Percentiles rank a stretch among this genome's conserved stretches.
Conservation (phyloP, 2,888 invertebrate species). For the Chironomus riparius region DNA sequence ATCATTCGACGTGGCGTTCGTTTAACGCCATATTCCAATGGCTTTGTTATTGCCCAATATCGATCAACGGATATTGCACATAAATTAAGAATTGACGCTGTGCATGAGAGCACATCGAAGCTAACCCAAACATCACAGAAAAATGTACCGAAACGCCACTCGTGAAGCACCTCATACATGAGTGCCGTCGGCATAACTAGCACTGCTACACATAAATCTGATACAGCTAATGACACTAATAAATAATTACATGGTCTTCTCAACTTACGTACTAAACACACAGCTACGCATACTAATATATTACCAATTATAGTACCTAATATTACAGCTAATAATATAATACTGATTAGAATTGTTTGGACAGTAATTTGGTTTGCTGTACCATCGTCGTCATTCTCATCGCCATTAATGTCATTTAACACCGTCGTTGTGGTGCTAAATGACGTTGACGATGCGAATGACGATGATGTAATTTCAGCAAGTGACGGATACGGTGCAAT, state of each 20-base stretch:
- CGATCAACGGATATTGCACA: conserved; percentile 97
- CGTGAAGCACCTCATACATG: conserved; percentile 83
- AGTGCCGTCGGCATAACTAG: conserved; percentile 97
- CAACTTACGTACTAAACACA: conserved; percentile 85
- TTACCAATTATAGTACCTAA: conserved; percentile 79
- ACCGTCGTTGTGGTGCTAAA: neutral
- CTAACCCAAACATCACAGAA: conserved; percentile 96
- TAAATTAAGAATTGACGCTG: conserved; percentile 95
- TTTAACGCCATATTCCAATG: conserved; percentile 90
- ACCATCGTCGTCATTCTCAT: conserved; percentile 20
- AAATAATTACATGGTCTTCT: conserved; percentile 84
- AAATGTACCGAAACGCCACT: conserved; percentile 86
- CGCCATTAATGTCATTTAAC: neutral
- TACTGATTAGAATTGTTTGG: conserved; percentile 57
- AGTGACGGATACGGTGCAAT: conserved; percentile 25
- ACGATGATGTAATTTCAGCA: conserved; percentile 20
- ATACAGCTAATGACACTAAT: conserved; percentile 89
- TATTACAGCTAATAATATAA: conserved; percentile 65
- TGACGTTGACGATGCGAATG: conserved; percentile 1
- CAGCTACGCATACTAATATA: conserved; percentile 89
- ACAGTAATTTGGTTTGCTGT: conserved; percentile 33
- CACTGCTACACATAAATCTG: conserved; percentile 90
- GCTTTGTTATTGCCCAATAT: conserved; percentile 87
- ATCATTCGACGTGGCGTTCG: conserved; percentile 88
- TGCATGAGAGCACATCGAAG: conserved; percentile 93